Base-by-base conservation (phyloP, 2,888 invertebrate genomes). In the Artemia sinica region DNA sequence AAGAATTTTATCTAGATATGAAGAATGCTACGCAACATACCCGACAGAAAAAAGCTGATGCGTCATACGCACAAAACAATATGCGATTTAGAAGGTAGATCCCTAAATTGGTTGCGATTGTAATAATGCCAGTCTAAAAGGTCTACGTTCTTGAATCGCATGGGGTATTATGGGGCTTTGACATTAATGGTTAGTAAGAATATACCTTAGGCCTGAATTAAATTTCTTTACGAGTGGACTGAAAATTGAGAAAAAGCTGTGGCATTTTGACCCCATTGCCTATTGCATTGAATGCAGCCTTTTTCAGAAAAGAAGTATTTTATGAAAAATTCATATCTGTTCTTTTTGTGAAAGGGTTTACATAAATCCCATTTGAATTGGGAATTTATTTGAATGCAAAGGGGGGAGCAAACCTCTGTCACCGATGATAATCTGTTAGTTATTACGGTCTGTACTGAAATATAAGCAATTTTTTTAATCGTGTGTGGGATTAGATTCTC, bases 311-410 rank as follows among this genome's bases (percentile, higher is more conserved):
- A 58, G 58, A 58, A 14, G 18, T 58, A 14, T 58, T 58, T 14
- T 58, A 58, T 58, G 58, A 58, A 58, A 58, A 58, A 58, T 58
- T 58, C 58, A 58, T 58, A 58, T 58, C 58, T 18, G 58, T 58
- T 58, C 58, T 14, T 10, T 58, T 58, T 58, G n/a, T 18, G 18
- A 58, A 58, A 58, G 58, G 58, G 58, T 58, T 58, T 58, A 58
- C 58, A 58, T 58, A 58, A 58, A 58, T 58, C 10, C 14, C 8
- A 58, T 58, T 58, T 14, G 58, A 58, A 58, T 58, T 58, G 14
- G 18, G 58, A 58, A 58, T 9, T 28, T 28, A 28, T 28, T 28
- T 28, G 28, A 28, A 28, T 28, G 28, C 28, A 28, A 4, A 28
- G 28, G 28, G 28, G 28, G 28, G 28, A 28, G 28, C 28, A 28